Conservation (phyloP, 2,888 invertebrate species). For the Cylloceria caligata region DNA sequence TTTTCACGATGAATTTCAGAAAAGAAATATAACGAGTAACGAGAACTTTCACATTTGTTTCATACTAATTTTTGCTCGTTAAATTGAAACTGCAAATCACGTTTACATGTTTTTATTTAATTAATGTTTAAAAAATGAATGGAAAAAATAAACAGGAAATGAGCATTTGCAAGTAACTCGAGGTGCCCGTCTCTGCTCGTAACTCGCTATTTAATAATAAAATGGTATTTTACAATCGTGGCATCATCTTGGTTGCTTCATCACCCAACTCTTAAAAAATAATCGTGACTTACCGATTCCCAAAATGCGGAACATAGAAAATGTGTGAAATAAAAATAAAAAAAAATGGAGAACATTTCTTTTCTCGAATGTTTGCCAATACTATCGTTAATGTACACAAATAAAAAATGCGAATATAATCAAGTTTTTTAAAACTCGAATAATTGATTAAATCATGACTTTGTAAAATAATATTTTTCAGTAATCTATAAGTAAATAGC, state of each 20-base stretch:
- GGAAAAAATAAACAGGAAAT: neutral
- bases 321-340: slow-evolving; percentile 4
- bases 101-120: neutral
- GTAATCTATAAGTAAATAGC: neutral
- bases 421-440: slow-evolving; percentile 7
- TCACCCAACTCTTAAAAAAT: slow-evolving; percentile 5
- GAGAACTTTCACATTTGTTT: no score
- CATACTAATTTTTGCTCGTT: neutral
- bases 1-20: no score
- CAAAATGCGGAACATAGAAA: neutral
- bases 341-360: slow-evolving; percentile 3
- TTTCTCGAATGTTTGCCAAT: slow-evolving; percentile 3
- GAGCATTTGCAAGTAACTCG: slow-evolving; percentile 7
- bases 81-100: neutral
- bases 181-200: slow-evolving; percentile 3
- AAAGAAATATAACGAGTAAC: no score
- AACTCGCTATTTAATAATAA: slow-evolving; percentile 20
- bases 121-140: neutral
- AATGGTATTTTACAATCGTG: neutral
- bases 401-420: neutral
- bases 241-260: slow-evolving; percentile 22
- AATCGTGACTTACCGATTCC: slow-evolving; percentile 49
- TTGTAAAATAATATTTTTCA: neutral
- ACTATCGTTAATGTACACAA: neutral
- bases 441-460: neutral